Conservation (phyloP, 2,888 invertebrate species). For the Chrysolina haemoptera region DNA sequence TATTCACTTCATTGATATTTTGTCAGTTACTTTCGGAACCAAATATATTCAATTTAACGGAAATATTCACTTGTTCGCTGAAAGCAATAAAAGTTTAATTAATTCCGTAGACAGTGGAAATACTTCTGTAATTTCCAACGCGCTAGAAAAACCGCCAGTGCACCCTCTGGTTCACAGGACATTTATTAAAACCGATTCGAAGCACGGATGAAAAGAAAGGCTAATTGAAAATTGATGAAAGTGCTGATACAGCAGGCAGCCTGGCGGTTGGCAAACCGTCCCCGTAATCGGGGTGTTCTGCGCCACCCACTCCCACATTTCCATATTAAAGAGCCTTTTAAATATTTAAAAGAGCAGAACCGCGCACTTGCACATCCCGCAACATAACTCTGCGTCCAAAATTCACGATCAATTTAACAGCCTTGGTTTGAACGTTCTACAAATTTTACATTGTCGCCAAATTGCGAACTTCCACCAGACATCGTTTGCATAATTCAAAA, state of each 20-base stretch:
- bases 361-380: not conserved
- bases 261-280: conserved; percentile 39
- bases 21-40: too few species aligned
- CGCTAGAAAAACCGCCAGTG: not conserved
- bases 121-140: not conserved
- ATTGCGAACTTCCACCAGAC: conserved; percentile 44
- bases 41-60: too few species aligned
- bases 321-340: conserved; percentile 57
- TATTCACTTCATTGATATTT: too few species aligned
- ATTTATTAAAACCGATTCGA: conserved; percentile 47
- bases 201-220: conserved; percentile 55
- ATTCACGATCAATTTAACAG: conserved; percentile 46
- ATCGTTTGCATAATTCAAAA: conserved; percentile 46
- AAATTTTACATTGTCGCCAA: conserved; percentile 48
- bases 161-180: conserved; percentile 32
- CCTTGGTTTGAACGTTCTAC: conserved; percentile 41
- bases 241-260: conserved; percentile 53
- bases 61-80: not conserved
- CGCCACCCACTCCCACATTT: conserved; percentile 48
- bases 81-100: not conserved
- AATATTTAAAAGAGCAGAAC: conserved; percentile 56
- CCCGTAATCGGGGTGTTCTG: conserved; percentile 23
- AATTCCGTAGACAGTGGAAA: not conserved
- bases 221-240: conserved; percentile 62
- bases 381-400: conserved; percentile 5